Conservation (phyloP, 2,888 invertebrate species). For the Dorcus parallelipipedus region DNA sequence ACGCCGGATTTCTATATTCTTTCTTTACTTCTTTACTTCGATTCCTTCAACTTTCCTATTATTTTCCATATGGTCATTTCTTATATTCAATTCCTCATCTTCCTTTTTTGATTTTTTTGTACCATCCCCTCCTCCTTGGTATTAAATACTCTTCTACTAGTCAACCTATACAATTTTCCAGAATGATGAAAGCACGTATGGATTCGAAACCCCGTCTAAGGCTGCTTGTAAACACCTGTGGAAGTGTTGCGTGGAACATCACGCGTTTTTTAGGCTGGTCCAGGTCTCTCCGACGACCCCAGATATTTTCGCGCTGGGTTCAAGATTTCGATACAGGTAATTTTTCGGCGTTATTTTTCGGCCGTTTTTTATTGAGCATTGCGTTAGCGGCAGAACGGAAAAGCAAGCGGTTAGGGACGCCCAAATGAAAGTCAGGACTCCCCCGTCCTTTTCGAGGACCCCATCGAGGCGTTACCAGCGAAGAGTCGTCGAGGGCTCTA, state of each 20-base stretch:
- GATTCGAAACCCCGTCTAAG: conserved; percentile 89
- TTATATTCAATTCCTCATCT: too few species aligned
- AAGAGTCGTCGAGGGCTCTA: conserved; percentile 60
- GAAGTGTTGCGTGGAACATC: conserved; percentile 95
- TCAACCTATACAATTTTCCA: too few species aligned
- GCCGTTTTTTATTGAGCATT: neutral
- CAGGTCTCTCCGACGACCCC: conserved; percentile 72
- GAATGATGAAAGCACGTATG: conserved; percentile 95
- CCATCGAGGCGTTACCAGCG: conserved; percentile 63
- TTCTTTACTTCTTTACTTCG: too few species aligned
- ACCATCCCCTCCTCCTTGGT: neutral
- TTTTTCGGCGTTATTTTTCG: neutral
- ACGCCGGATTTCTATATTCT: conserved; percentile 47
- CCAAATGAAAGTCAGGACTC: conserved; percentile 47
- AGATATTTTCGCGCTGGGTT: conserved; percentile 74
- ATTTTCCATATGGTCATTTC: too few species aligned
- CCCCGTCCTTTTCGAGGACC: conserved; percentile 61
- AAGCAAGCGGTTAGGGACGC: conserved; percentile 56
- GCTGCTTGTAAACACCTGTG: conserved; percentile 93
- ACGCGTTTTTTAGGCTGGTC: conserved; percentile 87
- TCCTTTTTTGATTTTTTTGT: neutral
- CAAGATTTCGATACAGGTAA: conserved; percentile 77
- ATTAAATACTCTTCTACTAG: neutral
- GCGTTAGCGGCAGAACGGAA: conserved; percentile 61
- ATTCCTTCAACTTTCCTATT: too few species aligned